Base-by-base conservation (phyloP, 2,113 vertebrate genomes). In the Mohoua ochrocephala region DNA sequence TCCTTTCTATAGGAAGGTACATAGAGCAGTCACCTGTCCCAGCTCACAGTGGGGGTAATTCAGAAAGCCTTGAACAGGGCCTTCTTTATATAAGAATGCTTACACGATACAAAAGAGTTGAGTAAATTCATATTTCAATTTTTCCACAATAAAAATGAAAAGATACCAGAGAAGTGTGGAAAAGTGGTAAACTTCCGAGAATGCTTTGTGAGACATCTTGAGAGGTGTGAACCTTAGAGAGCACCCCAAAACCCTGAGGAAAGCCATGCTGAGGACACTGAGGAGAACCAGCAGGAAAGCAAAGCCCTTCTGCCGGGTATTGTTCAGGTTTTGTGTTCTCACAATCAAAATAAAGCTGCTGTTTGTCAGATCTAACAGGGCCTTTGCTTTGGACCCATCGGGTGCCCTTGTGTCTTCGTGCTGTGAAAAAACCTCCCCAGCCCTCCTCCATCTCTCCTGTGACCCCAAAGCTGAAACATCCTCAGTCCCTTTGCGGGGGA, bases 161-260 rank as follows among this genome's bases (percentile, higher is more conserved):
- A 80, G 4, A 30, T 35, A 37, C 4, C 20, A 65, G 41, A 45
- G 7, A 28, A 24, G 2, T 8, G 7, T 60, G 45, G 44, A 31
- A 45, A 45, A 22, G n/a, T n/a, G 41, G 9, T 41, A 41, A 13
- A 13, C 28, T 63, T 59, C 50, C 47, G 44, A 47, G 44, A 63
- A 27, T 23, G 23, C 1, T 0, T 54, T 67, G 28, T 87, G 30
- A 35, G 9, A 15, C 0, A 0, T 50, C 57, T 59, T 42, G 28
- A 84, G 56, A 30, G 2, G 5, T 21, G n/a, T 42, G 42, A 67
- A n/a, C 2, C 0, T 30, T 60, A 39, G 67, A 56, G 27, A 42
- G 9, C 35, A 44, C 4, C 33, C 39, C 59, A 68, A 79, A 79
- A 60, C 16, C 15, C 30, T 24, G 21, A 41, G 18, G 26, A 53